Conservation (phyloP, 2,113 vertebrate genomes). For the Tragelaphus scriptus region DNA sequence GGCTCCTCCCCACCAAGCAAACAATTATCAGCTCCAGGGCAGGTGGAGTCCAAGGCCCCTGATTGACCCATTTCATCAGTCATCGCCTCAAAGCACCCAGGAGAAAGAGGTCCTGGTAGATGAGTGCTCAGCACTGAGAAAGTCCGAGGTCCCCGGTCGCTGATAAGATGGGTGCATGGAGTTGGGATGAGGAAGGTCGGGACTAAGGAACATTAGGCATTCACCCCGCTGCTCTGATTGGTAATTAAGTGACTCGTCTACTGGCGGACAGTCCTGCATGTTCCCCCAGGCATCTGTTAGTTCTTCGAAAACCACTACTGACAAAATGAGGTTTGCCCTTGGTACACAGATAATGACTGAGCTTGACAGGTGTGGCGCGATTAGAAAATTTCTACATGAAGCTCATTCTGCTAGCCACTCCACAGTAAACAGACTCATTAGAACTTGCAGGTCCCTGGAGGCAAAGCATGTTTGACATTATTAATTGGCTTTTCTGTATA, state of each 20-base stretch:
- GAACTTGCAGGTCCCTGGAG: conserved; percentile 88
- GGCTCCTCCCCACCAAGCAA: background rate
- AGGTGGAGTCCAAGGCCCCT: background rate
- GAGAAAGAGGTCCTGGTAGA: background rate
- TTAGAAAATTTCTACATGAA: conserved; percentile 88
- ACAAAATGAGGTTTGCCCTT: conserved; percentile 93
- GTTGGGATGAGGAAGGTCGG: conserved; percentile 64
- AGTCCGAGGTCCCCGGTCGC: background rate
- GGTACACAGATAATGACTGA: conserved; percentile 92
- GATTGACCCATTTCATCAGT: conserved; percentile 56
- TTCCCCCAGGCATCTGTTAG: conserved; percentile 88
- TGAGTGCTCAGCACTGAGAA: background rate
- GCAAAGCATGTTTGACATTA: conserved; percentile 99
- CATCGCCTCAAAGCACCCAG: conserved; percentile 29
- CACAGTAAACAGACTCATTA: conserved; percentile 98
- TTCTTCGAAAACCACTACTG: conserved; percentile 88
- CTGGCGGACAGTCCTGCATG: conserved; percentile 86
- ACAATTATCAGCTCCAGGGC: conserved; percentile 36
- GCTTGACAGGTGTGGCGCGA: conserved; percentile 96
- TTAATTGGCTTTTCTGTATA: conserved; percentile 99
- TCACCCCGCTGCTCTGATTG: conserved; percentile 81
- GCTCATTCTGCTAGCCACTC: conserved; percentile 84
- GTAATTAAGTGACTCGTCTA: conserved; percentile 98
- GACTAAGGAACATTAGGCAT: conserved; percentile 83
- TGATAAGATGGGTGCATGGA: conserved; percentile 57